Conservation (phyloP, 2,113 vertebrate species). For the Psilopsiagon aurifrons region DNA sequence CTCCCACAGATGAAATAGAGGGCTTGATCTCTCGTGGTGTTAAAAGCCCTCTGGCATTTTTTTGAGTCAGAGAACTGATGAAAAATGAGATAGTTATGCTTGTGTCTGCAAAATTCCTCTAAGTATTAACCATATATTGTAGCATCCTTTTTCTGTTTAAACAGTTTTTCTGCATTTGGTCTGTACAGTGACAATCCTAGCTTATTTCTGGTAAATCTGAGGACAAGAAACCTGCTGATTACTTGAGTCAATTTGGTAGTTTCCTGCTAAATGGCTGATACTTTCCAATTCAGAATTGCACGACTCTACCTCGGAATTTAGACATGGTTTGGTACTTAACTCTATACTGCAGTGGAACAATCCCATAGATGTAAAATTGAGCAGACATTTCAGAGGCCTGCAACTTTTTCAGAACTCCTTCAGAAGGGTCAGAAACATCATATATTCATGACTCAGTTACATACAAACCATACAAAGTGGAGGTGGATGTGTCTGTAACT, state of each 20-base stretch:
- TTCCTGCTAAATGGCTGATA: not conserved
- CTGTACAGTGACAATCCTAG: not conserved
- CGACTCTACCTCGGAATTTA: not conserved
- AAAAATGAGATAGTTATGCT: constrained; percentile 32
- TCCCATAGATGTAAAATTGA: not conserved
- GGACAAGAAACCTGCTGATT: not conserved
- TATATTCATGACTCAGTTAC: not conserved
- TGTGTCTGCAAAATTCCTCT: not conserved
- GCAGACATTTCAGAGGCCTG: accelerated
- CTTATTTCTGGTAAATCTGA: not conserved
- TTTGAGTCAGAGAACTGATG: constrained; percentile 3
- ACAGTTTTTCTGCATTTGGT: not conserved
- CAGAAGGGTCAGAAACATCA: not conserved
- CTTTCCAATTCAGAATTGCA: not conserved
- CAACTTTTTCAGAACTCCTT: not conserved
- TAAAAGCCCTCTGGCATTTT: constrained; percentile 3
- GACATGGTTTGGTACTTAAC: not conserved
- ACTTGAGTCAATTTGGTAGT: not conserved
- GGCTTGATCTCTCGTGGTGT: not conserved
- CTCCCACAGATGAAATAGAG: constrained; percentile 19
- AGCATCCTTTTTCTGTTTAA: not conserved
- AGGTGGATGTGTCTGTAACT: not conserved
- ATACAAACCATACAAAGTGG: not conserved
- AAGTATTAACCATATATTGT: not conserved
- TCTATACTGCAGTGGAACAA: not conserved